phyloP scores from a whole-genome alignment of 2,113 vertebrate species.

The Platichthys stellatus region DNA sequence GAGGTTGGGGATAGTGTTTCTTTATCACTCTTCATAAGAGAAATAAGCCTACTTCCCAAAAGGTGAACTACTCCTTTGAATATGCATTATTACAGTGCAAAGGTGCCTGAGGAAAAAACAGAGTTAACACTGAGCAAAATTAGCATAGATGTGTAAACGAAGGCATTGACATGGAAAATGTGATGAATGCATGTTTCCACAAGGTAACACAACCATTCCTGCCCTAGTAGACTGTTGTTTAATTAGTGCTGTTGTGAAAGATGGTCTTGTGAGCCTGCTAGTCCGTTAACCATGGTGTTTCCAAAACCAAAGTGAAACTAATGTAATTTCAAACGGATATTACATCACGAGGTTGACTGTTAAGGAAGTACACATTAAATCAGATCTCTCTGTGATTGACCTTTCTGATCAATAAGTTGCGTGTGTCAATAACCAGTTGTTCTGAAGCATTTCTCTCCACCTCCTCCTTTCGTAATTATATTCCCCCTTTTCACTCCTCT shows the following conservation, averaged over 20 bases:
- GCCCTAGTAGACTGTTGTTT: not conserved
- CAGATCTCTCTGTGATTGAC: not conserved
- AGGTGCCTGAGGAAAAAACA: not conserved
- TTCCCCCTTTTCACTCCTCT: slow-evolving; percentile 23
- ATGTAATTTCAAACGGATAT: not conserved
- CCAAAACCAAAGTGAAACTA: not conserved
- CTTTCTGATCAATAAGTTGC: not conserved
- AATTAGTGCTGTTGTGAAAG: not conserved
- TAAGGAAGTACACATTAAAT: not conserved
- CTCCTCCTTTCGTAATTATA: slow-evolving; percentile 5
- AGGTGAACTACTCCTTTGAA: not conserved
- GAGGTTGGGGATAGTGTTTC: not conserved
- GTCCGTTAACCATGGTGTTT: not conserved
- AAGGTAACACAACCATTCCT: not conserved
- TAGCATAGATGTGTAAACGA: not conserved
- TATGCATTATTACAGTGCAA: not conserved
- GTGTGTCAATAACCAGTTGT: slow-evolving; percentile 13
- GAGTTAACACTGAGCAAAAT: slow-evolving; percentile 14
- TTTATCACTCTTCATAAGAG: not conserved
- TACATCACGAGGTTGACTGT: not conserved
- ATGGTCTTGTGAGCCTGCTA: not conserved
- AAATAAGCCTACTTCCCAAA: not conserved
- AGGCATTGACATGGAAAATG: slow-evolving; percentile 15
- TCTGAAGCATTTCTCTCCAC: slow-evolving; percentile 2
- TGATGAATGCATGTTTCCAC: slow-evolving; percentile 12